phyloP scores from a whole-genome alignment of 2,888 invertebrate genomes.

The Nymphalis polychloros region DNA sequence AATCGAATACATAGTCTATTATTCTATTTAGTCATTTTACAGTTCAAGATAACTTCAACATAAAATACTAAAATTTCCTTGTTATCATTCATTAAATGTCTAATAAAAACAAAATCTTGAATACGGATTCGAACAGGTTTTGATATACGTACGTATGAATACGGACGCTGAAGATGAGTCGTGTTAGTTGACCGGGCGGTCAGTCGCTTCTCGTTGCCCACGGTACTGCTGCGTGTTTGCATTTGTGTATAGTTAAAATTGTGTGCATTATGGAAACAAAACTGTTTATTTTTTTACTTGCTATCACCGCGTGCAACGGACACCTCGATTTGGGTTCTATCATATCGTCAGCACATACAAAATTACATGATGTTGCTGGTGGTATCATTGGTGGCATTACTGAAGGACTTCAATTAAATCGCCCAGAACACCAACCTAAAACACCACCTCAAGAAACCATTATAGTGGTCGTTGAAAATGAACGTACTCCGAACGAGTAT shows the following conservation, averaged over 20 bases:
- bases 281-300: conserved; percentile 36
- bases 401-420: conserved; percentile 48
- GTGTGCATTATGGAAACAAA: conserved; percentile 30
- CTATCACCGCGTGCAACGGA: conserved; percentile 35
- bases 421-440: conserved; percentile 47
- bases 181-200: conserved; percentile 49
- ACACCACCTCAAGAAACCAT: conserved; percentile 37
- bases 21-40: not conserved
- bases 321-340: conserved; percentile 24
- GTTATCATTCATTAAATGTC: not conserved
- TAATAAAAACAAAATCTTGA: conserved; percentile 17
- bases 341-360: conserved; percentile 19
- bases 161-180: conserved; percentile 45
- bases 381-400: conserved; percentile 53
- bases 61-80: not conserved
- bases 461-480: conserved; percentile 35
- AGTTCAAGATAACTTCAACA: not conserved
- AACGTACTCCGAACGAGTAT: conserved; percentile 3
- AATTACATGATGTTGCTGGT: conserved; percentile 53
- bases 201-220: conserved; percentile 39
- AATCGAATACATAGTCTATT: too few relatives aligned
- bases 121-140: conserved; percentile 38
- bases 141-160: conserved; percentile 31
- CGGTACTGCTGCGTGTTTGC: conserved; percentile 14
- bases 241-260: not conserved